These are phyloP conservation scores for Drosophila tropicalis DNA, from an alignment of 1,140 invertebrate genomes.

Conservation along the genomic window DNA sequence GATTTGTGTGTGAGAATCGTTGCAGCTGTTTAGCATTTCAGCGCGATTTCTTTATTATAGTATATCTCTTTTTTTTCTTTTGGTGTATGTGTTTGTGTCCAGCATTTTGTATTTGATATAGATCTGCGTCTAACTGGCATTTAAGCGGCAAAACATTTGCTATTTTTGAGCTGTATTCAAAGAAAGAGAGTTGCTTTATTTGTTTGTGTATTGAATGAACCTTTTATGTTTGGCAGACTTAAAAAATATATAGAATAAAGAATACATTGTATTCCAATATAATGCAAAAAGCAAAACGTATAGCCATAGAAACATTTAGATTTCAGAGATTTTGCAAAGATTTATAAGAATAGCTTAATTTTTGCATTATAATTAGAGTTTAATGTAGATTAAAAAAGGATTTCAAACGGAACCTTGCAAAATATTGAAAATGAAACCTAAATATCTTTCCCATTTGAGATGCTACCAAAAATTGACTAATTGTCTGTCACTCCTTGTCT, in stretches of 20 bases:
- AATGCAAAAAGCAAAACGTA: too few species aligned
- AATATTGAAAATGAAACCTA: too few species aligned
- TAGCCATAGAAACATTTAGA: too few species aligned
- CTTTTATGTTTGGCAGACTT: background rate
- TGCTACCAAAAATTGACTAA: too few species aligned
- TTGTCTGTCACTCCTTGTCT: too few species aligned
- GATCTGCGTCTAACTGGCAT: slow-evolving; percentile 55
- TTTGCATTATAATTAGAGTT: too few species aligned
- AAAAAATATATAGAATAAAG: background rate
- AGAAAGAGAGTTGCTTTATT: background rate
- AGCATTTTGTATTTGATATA: slow-evolving; percentile 18
- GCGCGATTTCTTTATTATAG: slow-evolving; percentile 51
- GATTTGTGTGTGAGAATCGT: slow-evolving; percentile 77
- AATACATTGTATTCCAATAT: too few species aligned
- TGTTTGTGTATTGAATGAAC: background rate
- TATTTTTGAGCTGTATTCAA: slow-evolving; percentile 26
- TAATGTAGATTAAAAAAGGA: too few species aligned
- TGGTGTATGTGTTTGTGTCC: background rate
- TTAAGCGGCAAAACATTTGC: slow-evolving; percentile 38
- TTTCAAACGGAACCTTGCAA: too few species aligned
- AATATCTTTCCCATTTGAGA: too few species aligned
- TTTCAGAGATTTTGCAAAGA: too few species aligned
- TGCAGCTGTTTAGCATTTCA: slow-evolving; percentile 75
- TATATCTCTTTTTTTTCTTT: slow-evolving; percentile 22
- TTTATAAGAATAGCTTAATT: too few species aligned